Evolutionary conservation across 2,113 vertebrate genomes (phyloP).

Genomic region (Sphyrna mokarran): DNA sequence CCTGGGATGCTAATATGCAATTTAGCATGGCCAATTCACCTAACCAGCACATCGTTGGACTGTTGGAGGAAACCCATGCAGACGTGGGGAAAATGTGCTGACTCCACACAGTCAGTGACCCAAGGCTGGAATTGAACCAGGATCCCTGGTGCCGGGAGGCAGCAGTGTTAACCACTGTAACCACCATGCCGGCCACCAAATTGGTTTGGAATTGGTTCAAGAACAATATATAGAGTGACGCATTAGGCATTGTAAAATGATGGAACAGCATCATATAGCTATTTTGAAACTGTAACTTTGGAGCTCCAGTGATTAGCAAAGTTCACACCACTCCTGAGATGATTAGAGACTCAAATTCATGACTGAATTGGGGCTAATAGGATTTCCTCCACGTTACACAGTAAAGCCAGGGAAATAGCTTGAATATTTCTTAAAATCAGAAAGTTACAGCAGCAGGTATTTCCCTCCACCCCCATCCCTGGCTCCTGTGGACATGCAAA

Average conservation of each 20-base stretch:
- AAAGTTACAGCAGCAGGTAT: neutral
- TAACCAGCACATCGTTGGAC: no score
- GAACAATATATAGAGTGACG: neutral
- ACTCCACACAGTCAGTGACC: no score
- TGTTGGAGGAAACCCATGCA: no score
- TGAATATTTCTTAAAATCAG: neutral
- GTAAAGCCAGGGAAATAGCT: neutral
- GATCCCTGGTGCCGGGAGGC: no score
- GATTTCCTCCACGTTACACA: neutral
- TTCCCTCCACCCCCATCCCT: neutral
- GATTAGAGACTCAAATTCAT: neutral
- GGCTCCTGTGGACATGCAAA: no score
- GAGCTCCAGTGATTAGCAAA: neutral
- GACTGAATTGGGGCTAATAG: neutral
- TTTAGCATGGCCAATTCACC: no score
- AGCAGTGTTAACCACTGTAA: no score
- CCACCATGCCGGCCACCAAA: no score
- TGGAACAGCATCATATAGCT: neutral
- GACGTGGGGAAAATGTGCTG: no score
- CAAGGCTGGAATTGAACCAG: no score
- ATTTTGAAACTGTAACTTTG: neutral
- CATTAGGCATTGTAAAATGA: neutral
- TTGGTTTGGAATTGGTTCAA: neutral
- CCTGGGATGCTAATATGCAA: no score
- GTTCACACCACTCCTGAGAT: neutral